Evolutionary conservation across 2,113 vertebrate genomes (phyloP), one percentile per base, ranked within the genome.

Genomic region (Chaetodon auriga): DNA sequence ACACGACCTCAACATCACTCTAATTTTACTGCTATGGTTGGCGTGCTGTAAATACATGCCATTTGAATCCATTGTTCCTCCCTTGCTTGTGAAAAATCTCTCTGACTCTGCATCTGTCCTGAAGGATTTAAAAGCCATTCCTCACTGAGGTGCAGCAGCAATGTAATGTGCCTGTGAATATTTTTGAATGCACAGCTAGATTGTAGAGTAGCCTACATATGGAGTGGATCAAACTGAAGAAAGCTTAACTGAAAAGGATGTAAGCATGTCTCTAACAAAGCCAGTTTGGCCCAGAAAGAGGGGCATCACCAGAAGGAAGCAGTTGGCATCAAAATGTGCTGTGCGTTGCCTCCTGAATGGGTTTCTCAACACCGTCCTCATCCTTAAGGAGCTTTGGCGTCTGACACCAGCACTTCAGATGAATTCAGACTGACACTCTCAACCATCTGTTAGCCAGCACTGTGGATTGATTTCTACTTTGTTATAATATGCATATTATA

Each of bases 21-120:
- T 71, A 14, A 48, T 75, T 62, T 77, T 25, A 78, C 63, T 25
- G 72, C 46, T 54, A 19, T 62, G 1, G 53, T 54, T 54, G 15
- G 48, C 23, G 25, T 60, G 51, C 36, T 75, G 0, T 46, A 12
- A 36, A 68, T 55, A 76, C 43, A 57, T 54, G 46, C 49, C 68
- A 60, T 14, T 38, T 81, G 35, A 69, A 68, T 58, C 78, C 38
- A 25, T 69, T 76, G 78, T 84, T 63, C 48, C 63, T 38, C 5
- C 38, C 19, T 38, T 19, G 36, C 35, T 68, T 68, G 58, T 83
- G 62, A 85, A 75, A 57, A 79, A 51, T 78, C 36, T 19, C 5
- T 8, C 43, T 48, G 61, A 49, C 48, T 25, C 43, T 54, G 51
- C 84, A 91, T 75, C 51, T 87, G 89, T 73, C 45, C 53, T 51